A percentile compares a stretch with the other conserved stretches of the same genome.
These are phyloP conservation scores for Ondatra zibethicus DNA, from an alignment of 2,113 vertebrate genomes.

Conservation along the genomic window DNA sequence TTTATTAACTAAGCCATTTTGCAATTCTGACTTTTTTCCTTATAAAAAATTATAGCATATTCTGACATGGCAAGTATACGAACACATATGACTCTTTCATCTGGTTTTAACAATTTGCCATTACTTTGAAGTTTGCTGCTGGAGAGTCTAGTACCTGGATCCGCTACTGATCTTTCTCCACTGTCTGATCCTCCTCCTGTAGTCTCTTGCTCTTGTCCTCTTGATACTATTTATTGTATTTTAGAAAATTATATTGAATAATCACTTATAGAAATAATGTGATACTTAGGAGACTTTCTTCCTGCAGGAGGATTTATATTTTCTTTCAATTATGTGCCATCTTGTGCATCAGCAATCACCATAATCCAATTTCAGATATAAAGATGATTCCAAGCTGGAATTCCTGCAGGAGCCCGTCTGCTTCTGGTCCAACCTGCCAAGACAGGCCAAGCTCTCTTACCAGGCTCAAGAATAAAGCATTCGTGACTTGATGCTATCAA, in stretches of 20 bases:
- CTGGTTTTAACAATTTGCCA: background rate
- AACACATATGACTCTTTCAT: background rate
- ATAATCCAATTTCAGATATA: slow-evolving; percentile 20
- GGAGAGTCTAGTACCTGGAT: background rate
- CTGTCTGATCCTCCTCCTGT: background rate
- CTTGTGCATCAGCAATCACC: slow-evolving; percentile 18
- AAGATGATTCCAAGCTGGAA: slow-evolving; percentile 11
- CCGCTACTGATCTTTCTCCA: background rate
- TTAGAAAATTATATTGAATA: slow-evolving; percentile 33
- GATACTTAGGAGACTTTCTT: background rate
- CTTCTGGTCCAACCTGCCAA: background rate
- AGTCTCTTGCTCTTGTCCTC: background rate
- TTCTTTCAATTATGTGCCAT: background rate
- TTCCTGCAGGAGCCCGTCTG: background rate
- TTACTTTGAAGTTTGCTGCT: background rate
- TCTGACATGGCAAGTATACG: background rate
- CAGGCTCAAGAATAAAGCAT: background rate
- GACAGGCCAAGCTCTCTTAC: background rate
- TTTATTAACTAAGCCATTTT: background rate
- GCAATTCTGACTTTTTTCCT: background rate
- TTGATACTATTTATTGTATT: slow-evolving; percentile 30
- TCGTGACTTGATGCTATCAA: background rate
- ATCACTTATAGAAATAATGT: slow-evolving; percentile 49
- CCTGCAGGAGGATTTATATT: slow-evolving; percentile 18
- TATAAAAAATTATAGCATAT: background rate